phyloP scores from a whole-genome alignment of 2,888 invertebrate species.

The Sminthurides aquaticus region DNA sequence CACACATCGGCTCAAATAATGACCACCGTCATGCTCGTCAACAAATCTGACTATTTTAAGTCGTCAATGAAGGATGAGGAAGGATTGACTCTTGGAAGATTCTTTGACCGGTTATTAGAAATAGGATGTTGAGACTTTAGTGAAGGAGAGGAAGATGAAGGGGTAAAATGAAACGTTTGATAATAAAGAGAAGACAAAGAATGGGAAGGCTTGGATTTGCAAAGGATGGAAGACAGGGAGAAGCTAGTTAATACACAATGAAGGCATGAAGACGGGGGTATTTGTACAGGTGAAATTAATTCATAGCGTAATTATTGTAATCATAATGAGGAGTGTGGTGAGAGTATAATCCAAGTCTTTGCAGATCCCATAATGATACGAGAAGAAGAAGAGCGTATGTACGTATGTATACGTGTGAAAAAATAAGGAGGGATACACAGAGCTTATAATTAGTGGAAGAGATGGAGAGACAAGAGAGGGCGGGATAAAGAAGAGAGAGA shows the following conservation, averaged over 20 bases:
- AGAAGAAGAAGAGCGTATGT: neutral
- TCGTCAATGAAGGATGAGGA: too few relatives aligned
- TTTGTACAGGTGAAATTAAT: neutral
- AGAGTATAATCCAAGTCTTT: too few relatives aligned
- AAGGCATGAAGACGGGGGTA: neutral
- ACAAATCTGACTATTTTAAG: neutral
- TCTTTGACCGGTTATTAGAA: too few relatives aligned
- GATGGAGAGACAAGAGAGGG: neutral
- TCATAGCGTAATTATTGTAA: neutral
- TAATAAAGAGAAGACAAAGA: too few relatives aligned
- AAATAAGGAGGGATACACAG: neutral
- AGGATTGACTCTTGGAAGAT: too few relatives aligned
- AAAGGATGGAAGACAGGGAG: neutral
- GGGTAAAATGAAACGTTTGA: too few relatives aligned
- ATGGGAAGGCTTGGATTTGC: too few relatives aligned
- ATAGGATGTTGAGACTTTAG: too few relatives aligned
- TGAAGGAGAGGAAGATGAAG: too few relatives aligned
- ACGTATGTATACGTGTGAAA: neutral
- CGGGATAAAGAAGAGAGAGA: conserved; percentile 1
- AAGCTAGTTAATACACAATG: neutral
- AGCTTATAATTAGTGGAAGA: conserved; percentile 3
- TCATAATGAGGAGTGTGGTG: neutral
- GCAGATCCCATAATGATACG: too few relatives aligned
- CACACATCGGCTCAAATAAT: neutral
- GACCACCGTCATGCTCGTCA: neutral